Conservation (phyloP, 2,113 vertebrate species). For the Brienomyrus brachyistius region DNA sequence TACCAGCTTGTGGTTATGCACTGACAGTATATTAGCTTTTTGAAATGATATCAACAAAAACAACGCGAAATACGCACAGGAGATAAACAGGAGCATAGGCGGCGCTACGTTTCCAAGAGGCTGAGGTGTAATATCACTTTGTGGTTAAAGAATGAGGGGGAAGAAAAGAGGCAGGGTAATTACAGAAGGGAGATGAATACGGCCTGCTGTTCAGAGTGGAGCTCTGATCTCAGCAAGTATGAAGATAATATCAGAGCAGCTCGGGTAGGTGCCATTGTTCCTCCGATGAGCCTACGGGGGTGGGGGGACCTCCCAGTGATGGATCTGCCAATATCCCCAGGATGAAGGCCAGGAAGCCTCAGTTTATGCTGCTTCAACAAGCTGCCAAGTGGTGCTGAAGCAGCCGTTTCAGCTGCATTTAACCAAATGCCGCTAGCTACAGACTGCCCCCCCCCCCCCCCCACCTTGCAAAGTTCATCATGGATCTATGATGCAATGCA, state of each 20-base stretch:
- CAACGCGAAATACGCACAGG: neutral
- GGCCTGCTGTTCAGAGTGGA: neutral
- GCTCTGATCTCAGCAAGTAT: slow-evolving; percentile 3
- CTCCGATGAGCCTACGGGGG: neutral
- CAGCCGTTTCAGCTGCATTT: neutral
- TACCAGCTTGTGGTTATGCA: neutral
- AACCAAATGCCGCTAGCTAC: neutral
- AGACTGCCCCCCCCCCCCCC: neutral
- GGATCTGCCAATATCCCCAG: neutral
- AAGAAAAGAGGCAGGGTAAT: neutral
- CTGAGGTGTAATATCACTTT: neutral
- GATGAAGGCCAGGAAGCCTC: neutral
- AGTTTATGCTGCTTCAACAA: neutral
- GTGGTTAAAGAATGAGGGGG: neutral
- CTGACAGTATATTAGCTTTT: neutral
- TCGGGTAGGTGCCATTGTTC: neutral
- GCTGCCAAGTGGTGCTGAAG: neutral
- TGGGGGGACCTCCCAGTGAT: neutral
- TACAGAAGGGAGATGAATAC: neutral
- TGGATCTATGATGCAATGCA: neutral
- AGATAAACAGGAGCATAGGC: neutral
- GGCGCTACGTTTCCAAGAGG: neutral
- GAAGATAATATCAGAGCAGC: neutral
- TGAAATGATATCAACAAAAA: neutral
- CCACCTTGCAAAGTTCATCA: neutral